Evolutionary conservation across 2,113 vertebrate species (phyloP), one percentile per base, ranked within the genome.

Genomic region (Rousettus leschenaultii): DNA sequence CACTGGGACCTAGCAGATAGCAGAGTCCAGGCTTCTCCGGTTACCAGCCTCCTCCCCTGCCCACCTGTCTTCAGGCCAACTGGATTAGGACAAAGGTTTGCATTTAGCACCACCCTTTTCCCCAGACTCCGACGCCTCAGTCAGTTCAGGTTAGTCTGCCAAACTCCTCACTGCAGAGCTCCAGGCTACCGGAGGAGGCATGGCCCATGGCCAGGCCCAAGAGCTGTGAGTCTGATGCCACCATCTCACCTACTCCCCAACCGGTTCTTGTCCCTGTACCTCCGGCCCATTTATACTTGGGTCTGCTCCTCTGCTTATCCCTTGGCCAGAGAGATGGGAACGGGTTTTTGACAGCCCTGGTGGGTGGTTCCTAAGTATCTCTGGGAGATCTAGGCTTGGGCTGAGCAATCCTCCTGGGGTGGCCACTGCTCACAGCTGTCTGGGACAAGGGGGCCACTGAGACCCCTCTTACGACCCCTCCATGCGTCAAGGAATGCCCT

Each of bases 41-140:
- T 97, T 98, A 80, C 95, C 71, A 35, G 77, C 48, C 63, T 91
- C 86, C 63, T 95, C 89, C 84, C 84, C 94, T 97, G 94, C 93
- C 93, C 82, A 96, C 93, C 95, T 96, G 94, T 95, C 92, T 80
- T 70, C 19, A 24, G 89, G 94, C 95, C 89, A 96, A 77, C 82
- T 78, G 73, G 86, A 59, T 19, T 35, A 61, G 87, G 84, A 94
- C 87, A 80, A 61, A 86, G 38, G 28, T 87, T 93, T 95, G 40
- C 24, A 89, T 78, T 96, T 45, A 61, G 33, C 10, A 5, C 53
- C 68, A 43, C 55, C 35, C 16, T 43, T 24, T 57, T 12, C 75
- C 80, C 53, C 45, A 87, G 59, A 48, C 85, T 35, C 6, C 4
- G 75, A 48, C 10, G 38, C 78, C 19, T 78, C 84, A 1, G 12